Evolutionary conservation across 2,797 vertebrate species (phyloP).

Genomic region (Phataginus tricuspis): DNA sequence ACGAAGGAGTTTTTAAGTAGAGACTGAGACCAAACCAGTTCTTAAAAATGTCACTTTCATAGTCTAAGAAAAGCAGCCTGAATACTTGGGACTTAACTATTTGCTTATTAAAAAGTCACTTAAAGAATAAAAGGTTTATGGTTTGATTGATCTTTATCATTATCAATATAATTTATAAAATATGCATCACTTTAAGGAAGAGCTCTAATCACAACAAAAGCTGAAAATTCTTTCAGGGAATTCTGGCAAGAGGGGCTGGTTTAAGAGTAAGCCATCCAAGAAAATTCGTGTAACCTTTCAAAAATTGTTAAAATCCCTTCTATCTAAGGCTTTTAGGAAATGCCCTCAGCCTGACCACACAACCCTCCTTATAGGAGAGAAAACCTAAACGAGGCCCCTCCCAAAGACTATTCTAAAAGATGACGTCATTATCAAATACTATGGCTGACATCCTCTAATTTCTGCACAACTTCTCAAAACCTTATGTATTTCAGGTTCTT

Average conservation of each 20-base stretch:
- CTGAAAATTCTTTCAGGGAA: not conserved
- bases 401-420: not conserved
- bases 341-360: not conserved
- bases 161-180: not conserved
- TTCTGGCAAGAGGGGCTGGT: not conserved
- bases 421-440: not conserved
- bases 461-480: not conserved
- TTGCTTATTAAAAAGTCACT: not conserved
- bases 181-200: not conserved
- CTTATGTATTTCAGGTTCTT: not conserved
- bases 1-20: not conserved
- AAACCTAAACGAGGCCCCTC: not conserved
- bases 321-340: not conserved
- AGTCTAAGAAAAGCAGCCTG: slow-evolving; percentile 3
- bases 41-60: slow-evolving; percentile 36
- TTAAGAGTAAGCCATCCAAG: not conserved
- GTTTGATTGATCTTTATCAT: not conserved
- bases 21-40: not conserved
- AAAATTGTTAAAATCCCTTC: not conserved
- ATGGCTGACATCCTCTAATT: not conserved
- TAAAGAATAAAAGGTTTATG: not conserved
- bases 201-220: not conserved
- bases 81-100: not conserved
- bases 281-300: not conserved
- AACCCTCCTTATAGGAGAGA: not conserved